Conservation (phyloP, 1,140 invertebrate species). For the Drosophila pseudoobscura region DNA sequence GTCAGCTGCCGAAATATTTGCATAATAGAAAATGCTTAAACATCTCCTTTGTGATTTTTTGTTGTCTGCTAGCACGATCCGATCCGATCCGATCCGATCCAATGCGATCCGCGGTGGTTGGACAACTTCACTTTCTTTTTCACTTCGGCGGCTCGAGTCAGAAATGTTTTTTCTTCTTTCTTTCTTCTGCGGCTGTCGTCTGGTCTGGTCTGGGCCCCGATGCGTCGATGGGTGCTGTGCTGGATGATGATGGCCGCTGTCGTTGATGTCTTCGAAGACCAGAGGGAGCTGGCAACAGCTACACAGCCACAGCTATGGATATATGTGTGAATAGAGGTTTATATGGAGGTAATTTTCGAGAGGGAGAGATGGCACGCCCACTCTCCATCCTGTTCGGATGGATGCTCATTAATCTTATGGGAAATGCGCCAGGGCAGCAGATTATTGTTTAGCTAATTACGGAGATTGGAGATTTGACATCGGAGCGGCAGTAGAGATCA, state of each 20-base stretch:
- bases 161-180: conserved; percentile 21
- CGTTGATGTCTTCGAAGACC: neutral
- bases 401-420: conserved; percentile 31
- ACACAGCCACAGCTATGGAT: conserved; percentile 1
- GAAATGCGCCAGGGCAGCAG: neutral
- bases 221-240: conserved; percentile 13
- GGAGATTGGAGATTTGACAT: conserved; percentile 13
- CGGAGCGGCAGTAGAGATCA: conserved; percentile 4
- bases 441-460: conserved; percentile 52
- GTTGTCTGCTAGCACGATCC: conserved; percentile 19
- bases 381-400: conserved; percentile 26
- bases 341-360: neutral
- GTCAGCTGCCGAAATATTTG: conserved; percentile 34
- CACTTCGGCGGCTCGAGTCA: conserved; percentile 29
- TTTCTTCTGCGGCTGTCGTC: conserved; percentile 5
- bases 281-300: neutral
- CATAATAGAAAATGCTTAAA: conserved; percentile 56
- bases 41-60: conserved; percentile 17
- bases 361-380: no score
- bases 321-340: neutral
- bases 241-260: conserved; percentile 16
- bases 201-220: no score
- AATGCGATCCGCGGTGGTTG: conserved; percentile 5
- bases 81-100: no score
- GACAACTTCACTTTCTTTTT: conserved; percentile 66